Base-by-base conservation (phyloP, 2,797 vertebrate genomes). In the Austrolebias charrua region DNA sequence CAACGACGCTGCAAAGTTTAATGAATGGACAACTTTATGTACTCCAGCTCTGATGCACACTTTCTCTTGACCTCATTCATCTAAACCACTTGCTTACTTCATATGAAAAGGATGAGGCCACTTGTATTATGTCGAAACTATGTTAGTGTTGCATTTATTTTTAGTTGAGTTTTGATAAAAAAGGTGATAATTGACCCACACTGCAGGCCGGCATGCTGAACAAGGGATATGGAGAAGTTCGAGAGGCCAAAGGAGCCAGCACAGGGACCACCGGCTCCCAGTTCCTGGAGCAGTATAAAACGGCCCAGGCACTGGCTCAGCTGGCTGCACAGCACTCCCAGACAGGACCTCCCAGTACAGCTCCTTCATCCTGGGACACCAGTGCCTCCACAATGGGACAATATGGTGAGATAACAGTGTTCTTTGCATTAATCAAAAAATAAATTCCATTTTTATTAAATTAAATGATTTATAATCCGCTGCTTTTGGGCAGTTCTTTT, bases 241-340 rank as follows among this genome's bases (percentile, higher is more conserved):
- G 93, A 1, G 97, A 98, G 62, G 91, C 94, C 70, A 98, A 98
- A 88, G 93, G 90, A 61, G 84, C 91, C 53, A 96, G 90, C 59
- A 95, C 96, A 71, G 94, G 94, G 60, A 95, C 95, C 43, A 98
- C 95, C 1, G 97, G 96, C 2, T 98, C 97, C 0, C 98, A 98
- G 90, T 98, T 98, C 89, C 90, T 98, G 89, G 97, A 98, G 92
- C 97, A 98, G 86, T 98, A 98, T 87, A 99, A 98, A 94, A 98
- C 97, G 0, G 96, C 96, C 10, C 95, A 98, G 91, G 96, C 97
- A 0, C 82, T 98, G 90, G 96, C 98, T 49, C 96, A 99, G 89
- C 84, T 98, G 86, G 96, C 96, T 5, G 96, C 96, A 51, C 96
- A 98, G 89, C 96, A 96, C 80, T 92, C 94, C 67, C 96, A 97